Conservation (phyloP, 2,888 invertebrate genomes). For the Apantesis nais region DNA sequence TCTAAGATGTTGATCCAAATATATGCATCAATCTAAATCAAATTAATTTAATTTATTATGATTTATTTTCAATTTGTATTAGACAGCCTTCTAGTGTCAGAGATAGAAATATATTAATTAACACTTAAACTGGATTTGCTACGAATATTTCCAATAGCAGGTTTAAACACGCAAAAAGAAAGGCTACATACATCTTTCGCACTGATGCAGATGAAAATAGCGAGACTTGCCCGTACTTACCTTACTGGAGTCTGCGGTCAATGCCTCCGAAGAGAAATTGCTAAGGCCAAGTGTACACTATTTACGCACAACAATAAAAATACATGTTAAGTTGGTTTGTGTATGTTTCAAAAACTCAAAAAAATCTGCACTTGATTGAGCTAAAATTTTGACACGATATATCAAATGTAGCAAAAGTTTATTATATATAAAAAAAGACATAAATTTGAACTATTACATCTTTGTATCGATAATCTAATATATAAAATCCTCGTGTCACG, state of each 20-base stretch:
- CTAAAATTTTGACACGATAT: too few species aligned
- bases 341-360: too few species aligned
- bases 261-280: slow-evolving; percentile 50
- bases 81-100: neutral
- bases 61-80: neutral
- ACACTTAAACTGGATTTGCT: neutral
- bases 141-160: neutral
- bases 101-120: neutral
- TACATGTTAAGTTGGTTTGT: too few species aligned
- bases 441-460: neutral
- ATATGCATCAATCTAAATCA: neutral
- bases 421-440: too few species aligned
- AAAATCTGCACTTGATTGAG: too few species aligned
- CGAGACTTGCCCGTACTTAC: slow-evolving; percentile 15
- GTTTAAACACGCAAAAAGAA: neutral
- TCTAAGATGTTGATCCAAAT: too few species aligned
- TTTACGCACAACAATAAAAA: neutral
- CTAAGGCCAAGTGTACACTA: slow-evolving; percentile 31
- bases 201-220: slow-evolving; percentile 27
- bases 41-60: neutral
- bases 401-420: too few species aligned
- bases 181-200: neutral
- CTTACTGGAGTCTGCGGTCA: slow-evolving; percentile 37
- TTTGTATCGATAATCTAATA: neutral
- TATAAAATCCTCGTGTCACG: too few species aligned